Evolutionary conservation across 2,797 vertebrate species (phyloP).

Genomic region (Sternarchorhynchus goeldii): DNA sequence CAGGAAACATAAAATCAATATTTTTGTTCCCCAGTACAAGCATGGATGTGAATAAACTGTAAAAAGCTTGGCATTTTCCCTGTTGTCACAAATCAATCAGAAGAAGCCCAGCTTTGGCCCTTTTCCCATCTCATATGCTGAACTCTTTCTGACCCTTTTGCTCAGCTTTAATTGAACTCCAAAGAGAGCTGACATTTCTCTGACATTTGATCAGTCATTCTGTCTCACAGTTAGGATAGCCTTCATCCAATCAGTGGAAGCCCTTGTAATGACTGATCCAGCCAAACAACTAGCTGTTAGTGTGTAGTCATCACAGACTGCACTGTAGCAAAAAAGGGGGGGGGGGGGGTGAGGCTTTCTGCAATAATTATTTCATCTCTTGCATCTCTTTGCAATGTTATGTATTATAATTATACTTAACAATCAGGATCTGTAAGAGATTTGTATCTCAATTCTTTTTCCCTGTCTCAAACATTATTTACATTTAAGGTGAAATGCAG

Average conservation of each 20-base stretch:
- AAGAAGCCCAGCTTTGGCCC: constrained; percentile 5
- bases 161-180: constrained; percentile 31
- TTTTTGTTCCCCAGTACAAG: neutral
- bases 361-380: no score
- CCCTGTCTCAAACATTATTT: no score
- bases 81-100: constrained; percentile 12
- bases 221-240: neutral
- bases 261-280: constrained; percentile 28
- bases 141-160: constrained; percentile 39
- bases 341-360: neutral
- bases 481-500: no score
- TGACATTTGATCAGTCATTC: constrained; percentile 53
- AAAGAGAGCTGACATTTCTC: constrained; percentile 47
- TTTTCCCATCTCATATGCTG: constrained; percentile 8
- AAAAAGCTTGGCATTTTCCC: constrained; percentile 32
- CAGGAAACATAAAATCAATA: constrained; percentile 1
- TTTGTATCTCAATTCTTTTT: no score
- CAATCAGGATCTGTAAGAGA: no score
- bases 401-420: no score
- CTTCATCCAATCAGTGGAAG: constrained; percentile 27
- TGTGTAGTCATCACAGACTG: constrained; percentile 8
- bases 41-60: constrained; percentile 25
- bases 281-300: neutral
- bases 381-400: no score
- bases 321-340: constrained; percentile 1